phyloP scores from a whole-genome alignment of 2,888 invertebrate genomes.

The Heliothis peltigera region DNA sequence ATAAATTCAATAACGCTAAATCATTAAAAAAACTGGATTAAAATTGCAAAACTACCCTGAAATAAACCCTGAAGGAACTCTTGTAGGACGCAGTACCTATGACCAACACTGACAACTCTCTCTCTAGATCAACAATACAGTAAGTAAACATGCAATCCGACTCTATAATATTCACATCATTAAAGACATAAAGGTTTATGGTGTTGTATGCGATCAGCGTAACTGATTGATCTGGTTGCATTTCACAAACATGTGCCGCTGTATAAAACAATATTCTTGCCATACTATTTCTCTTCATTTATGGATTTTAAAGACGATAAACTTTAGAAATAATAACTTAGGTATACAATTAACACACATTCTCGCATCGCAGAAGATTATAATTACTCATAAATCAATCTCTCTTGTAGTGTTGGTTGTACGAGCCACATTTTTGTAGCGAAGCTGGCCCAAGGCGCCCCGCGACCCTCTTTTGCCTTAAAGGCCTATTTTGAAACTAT shows the following conservation, averaged over 20 bases:
- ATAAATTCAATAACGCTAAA: too few species aligned
- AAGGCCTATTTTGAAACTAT: conserved; percentile 55
- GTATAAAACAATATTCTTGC: background rate
- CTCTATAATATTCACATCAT: too few species aligned
- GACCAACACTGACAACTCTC: too few species aligned
- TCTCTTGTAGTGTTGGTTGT: conserved; percentile 9
- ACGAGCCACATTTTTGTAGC: conserved; percentile 6
- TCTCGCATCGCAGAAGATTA: conserved; percentile 7
- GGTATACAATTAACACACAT: conserved; percentile 27
- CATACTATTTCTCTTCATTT: background rate
- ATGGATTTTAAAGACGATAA: background rate
- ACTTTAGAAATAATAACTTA: conserved; percentile 7
- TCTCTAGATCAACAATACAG: too few species aligned
- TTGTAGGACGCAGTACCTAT: too few species aligned
- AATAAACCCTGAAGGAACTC: too few species aligned
- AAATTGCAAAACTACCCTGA: too few species aligned
- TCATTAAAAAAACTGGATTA: too few species aligned
- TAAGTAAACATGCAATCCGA: too few species aligned
- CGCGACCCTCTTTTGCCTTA: conserved; percentile 35
- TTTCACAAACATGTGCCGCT: background rate
- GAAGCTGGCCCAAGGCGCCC: conserved; percentile 28
- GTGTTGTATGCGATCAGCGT: background rate
- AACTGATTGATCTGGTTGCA: background rate
- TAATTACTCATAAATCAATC: conserved; percentile 31
- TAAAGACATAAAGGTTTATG: background rate